phyloP scores from a whole-genome alignment of 2,113 vertebrate genomes.

The Prinia subflava region DNA sequence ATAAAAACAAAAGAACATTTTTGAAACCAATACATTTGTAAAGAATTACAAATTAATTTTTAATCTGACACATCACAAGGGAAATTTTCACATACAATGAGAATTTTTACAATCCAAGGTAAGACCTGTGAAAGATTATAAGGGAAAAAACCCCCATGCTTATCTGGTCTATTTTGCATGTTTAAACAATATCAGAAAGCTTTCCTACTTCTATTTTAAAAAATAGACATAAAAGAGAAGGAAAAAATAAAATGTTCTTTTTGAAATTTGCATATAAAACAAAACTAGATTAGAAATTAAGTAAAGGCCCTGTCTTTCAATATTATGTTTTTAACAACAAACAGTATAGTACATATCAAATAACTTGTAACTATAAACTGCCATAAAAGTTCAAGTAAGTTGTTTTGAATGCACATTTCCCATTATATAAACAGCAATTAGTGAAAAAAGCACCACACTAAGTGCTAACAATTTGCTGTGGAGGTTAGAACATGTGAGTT shows the following conservation, averaged over 20 bases:
- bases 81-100: background rate
- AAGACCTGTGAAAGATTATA: background rate
- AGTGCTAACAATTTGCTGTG: background rate
- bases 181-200: background rate
- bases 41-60: background rate
- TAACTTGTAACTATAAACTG: background rate
- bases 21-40: background rate
- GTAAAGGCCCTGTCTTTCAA: rapidly evolving
- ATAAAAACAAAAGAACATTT: background rate
- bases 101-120: background rate
- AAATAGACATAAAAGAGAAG: background rate
- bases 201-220: background rate
- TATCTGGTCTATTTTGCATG: background rate
- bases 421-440: background rate
- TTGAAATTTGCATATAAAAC: background rate
- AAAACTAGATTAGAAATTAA: background rate
- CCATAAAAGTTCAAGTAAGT: background rate
- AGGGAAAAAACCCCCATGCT: background rate
- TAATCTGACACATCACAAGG: background rate
- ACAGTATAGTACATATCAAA: background rate
- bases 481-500: background rate
- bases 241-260: background rate
- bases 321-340: background rate
- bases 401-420: background rate
- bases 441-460: background rate